Evolutionary conservation across 2,888 invertebrate genomes (phyloP).

Genomic region (Sthenelais limicola): DNA sequence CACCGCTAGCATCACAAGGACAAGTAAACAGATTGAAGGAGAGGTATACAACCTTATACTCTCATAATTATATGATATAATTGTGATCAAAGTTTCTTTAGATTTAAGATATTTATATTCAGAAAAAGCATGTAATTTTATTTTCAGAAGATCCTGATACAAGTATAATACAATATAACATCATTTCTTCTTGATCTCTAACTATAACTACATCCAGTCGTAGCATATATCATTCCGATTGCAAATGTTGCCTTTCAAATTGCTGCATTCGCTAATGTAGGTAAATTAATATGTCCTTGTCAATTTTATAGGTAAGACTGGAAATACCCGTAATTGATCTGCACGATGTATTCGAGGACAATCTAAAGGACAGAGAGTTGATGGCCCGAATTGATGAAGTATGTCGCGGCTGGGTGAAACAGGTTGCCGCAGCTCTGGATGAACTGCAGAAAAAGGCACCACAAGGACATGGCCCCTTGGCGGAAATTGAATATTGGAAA

Average conservation of each 20-base stretch:
- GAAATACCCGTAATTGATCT: slow-evolving; percentile 50
- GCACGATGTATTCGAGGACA: slow-evolving; percentile 70
- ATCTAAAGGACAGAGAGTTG: slow-evolving; percentile 62
- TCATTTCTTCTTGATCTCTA: no score
- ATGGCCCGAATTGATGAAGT: slow-evolving; percentile 74
- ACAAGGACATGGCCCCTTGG: slow-evolving; percentile 84
- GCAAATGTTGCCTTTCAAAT: no score
- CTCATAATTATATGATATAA: no score
- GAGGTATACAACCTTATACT: slow-evolving; percentile 77
- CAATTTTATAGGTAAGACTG: slow-evolving; percentile 33
- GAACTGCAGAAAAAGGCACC: slow-evolving; percentile 65
- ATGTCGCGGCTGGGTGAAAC: slow-evolving; percentile 76
- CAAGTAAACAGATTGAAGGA: slow-evolving; percentile 83
- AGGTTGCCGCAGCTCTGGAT: slow-evolving; percentile 66
- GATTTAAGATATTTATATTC: no score
- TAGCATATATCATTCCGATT: no score
- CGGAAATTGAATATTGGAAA: slow-evolving; percentile 90
- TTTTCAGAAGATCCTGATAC: no score
- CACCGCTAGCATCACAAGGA: slow-evolving; percentile 76
- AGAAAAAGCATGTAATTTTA: no score
- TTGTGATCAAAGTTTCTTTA: no score
- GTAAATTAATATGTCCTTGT: no score
- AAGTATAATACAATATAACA: no score
- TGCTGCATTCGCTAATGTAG: no score
- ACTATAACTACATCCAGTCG: no score